These are phyloP conservation scores for Lateolabrax maculatus DNA, from an alignment of 2,797 vertebrate genomes.

Conservation along the genomic window DNA sequence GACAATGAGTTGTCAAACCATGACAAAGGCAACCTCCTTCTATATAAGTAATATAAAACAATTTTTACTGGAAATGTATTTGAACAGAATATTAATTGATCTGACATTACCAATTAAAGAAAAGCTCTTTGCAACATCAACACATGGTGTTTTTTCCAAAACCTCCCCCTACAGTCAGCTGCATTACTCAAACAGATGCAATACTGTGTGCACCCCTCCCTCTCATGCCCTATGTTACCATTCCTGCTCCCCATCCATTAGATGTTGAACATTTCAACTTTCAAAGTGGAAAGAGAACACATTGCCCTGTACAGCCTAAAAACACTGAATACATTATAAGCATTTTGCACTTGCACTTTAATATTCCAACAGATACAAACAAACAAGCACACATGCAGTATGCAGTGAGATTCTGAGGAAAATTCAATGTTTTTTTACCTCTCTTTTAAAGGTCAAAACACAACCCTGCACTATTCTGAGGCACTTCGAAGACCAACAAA, in stretches of 20 bases:
- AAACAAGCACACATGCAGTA: conserved; percentile 18
- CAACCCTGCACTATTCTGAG: conserved; percentile 24
- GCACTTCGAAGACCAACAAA: conserved; percentile 52
- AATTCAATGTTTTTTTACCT: conserved; percentile 34
- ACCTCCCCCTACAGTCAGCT: background rate
- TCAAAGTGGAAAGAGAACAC: conserved; percentile 69
- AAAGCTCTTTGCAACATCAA: conserved; percentile 13
- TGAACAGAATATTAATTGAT: conserved; percentile 10
- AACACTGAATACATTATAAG: conserved; percentile 48
- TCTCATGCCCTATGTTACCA: conserved; percentile 14
- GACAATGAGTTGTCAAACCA: background rate
- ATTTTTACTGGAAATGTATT: background rate
- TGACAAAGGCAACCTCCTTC: background rate
- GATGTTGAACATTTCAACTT: conserved; percentile 78
- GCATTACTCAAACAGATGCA: conserved; percentile 24
- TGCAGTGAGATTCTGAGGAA: conserved; percentile 9
- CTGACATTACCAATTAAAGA: conserved; percentile 11
- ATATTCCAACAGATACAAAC: conserved; percentile 52
- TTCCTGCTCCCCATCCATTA: conserved; percentile 67
- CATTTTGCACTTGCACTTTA: conserved; percentile 52
- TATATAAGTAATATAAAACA: background rate
- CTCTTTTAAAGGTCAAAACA: conserved; percentile 62
- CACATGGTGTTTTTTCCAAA: background rate
- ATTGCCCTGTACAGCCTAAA: conserved; percentile 49
- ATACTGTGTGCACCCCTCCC: conserved; percentile 19